These are phyloP conservation scores for Eremobia ochroleuca DNA, from an alignment of 2,888 invertebrate species.

Conservation along the genomic window DNA sequence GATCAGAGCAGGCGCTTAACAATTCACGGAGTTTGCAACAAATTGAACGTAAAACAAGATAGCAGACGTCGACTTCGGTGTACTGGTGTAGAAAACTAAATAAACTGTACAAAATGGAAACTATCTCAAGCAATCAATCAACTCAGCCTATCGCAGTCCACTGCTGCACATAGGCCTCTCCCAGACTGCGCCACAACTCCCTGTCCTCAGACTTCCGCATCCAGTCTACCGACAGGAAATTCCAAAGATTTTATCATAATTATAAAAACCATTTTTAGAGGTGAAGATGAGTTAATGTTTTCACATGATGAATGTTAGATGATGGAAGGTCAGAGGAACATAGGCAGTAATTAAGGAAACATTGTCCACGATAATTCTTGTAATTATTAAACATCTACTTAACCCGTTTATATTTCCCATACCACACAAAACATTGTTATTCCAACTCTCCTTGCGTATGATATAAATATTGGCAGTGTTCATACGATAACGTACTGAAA, in stretches of 20 bases:
- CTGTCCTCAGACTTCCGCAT: too few relatives aligned
- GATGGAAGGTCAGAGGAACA: not conserved
- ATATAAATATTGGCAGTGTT: constrained; percentile 81
- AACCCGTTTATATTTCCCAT: not conserved
- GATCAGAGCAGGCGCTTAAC: constrained; percentile 28
- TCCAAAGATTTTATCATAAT: constrained; percentile 20
- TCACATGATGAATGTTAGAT: not conserved
- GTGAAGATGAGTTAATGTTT: constrained; percentile 10
- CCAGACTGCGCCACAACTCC: too few relatives aligned
- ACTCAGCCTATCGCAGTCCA: too few relatives aligned
- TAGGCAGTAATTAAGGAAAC: not conserved
- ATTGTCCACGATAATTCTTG: not conserved
- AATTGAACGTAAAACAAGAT: constrained; percentile 47
- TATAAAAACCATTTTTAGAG: not conserved
- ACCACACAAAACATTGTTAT: constrained; percentile 31
- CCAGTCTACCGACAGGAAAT: constrained; percentile 35
- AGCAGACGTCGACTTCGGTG: constrained; percentile 33
- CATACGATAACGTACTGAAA: constrained; percentile 80
- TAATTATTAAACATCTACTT: constrained; percentile 2
- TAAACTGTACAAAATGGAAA: constrained; percentile 43
- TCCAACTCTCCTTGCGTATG: constrained; percentile 65
- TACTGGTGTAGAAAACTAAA: constrained; percentile 47
- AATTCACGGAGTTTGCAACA: constrained; percentile 39
- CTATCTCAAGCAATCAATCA: too few relatives aligned
- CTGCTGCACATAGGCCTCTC: too few relatives aligned